Evolutionary conservation across 2,888 invertebrate genomes (phyloP).

Genomic region (Nesidiocoris tenuis): DNA sequence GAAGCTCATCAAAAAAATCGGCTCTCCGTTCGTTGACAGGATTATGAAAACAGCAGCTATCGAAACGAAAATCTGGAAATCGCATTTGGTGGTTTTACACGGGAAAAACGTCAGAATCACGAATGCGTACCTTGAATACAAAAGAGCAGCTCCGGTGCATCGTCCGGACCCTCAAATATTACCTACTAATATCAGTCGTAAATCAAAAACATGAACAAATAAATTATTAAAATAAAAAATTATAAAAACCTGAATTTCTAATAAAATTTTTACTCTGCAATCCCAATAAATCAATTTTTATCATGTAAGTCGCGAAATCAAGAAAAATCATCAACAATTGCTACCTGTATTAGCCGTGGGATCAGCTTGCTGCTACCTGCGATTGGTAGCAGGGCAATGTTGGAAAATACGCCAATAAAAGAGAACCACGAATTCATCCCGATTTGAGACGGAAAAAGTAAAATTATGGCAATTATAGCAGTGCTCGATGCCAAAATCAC

Average conservation of each 20-base stretch:
- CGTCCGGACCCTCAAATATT: too few species aligned
- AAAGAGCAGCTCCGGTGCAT: too few species aligned
- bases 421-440: too few species aligned
- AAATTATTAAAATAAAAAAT: too few species aligned
- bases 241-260: too few species aligned
- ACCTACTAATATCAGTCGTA: too few species aligned
- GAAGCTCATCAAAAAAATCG: background rate
- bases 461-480: background rate
- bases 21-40: background rate
- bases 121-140: too few species aligned
- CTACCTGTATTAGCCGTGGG: background rate
- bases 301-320: background rate
- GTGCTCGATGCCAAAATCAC: conserved; percentile 1
- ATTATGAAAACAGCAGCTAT: background rate
- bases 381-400: background rate
- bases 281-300: background rate
- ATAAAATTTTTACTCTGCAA: too few species aligned
- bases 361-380: background rate
- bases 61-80: conserved; percentile 18
- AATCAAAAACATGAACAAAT: too few species aligned
- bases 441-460: background rate
- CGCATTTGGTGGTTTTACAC: too few species aligned
- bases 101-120: too few species aligned
- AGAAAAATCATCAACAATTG: too few species aligned
- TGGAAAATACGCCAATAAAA: background rate